phyloP scores from a whole-genome alignment of 1,140 invertebrate genomes.

The Brachionus sp. region DNA sequence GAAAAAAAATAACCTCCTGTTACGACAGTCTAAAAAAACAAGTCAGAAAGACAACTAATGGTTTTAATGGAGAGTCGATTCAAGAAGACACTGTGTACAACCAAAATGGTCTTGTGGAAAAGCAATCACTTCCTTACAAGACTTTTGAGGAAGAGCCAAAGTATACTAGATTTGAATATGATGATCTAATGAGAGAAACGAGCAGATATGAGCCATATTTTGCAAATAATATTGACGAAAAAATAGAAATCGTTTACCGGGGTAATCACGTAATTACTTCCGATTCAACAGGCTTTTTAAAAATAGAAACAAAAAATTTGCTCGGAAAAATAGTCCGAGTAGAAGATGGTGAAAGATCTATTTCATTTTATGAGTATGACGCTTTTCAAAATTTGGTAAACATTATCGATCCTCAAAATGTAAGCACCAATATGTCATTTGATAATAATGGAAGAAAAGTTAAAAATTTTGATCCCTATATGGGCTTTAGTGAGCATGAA shows the following conservation, averaged over 20 bases:
- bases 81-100: conserved; percentile 19
- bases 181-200: conserved; percentile 20
- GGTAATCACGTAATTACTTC: neutral
- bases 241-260: neutral
- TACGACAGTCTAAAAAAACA: conserved; percentile 10
- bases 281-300: conserved; percentile 15
- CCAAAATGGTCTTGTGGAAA: conserved; percentile 1
- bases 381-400: conserved; percentile 11
- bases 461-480: conserved; percentile 11
- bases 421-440: neutral
- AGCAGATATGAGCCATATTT: conserved; percentile 15
- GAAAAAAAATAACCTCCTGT: neutral
- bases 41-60: conserved; percentile 6
- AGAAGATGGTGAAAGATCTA: neutral
- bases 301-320: neutral
- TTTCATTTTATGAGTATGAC: conserved; percentile 12
- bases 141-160: neutral
- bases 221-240: neutral
- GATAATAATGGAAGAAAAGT: neutral
- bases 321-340: conserved; percentile 9
- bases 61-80: neutral
- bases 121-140: conserved; percentile 15
- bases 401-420: conserved; percentile 15
- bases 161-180: conserved; percentile 16
- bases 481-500: conserved; percentile 2